These are phyloP conservation scores for Corapipo altera DNA, from an alignment of 2,113 vertebrate genomes.

Conservation along the genomic window DNA sequence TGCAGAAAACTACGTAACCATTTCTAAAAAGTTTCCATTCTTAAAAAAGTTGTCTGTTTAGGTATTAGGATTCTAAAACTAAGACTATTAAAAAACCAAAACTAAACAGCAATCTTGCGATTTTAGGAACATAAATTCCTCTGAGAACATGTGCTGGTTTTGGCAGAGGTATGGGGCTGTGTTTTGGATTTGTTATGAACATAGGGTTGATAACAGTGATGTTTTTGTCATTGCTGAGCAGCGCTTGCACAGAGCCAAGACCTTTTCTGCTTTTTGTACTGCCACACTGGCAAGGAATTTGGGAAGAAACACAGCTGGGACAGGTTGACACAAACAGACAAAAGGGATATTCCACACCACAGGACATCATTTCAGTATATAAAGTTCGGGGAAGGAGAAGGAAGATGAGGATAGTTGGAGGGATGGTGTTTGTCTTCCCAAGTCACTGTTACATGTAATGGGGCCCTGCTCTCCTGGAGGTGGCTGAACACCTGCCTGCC, in stretches of 20 bases:
- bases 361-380: accelerated
- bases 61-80: neutral
- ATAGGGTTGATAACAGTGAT: neutral
- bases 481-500: neutral
- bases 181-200: neutral
- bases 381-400: neutral
- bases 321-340: neutral
- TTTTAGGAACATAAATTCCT: neutral
- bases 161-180: neutral
- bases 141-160: neutral
- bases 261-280: neutral
- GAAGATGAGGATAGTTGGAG: neutral
- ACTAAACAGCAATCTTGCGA: neutral
- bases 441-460: neutral
- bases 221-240: neutral
- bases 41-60: neutral
- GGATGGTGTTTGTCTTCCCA: neutral
- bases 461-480: neutral
- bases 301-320: neutral
- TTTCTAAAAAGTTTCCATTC: neutral
- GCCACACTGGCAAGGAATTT: neutral
- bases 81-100: neutral
- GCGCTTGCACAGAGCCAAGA: neutral
- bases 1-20: neutral
- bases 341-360: neutral